phyloP scores from a whole-genome alignment of 2,888 invertebrate species.

The Hipparchia semele region DNA sequence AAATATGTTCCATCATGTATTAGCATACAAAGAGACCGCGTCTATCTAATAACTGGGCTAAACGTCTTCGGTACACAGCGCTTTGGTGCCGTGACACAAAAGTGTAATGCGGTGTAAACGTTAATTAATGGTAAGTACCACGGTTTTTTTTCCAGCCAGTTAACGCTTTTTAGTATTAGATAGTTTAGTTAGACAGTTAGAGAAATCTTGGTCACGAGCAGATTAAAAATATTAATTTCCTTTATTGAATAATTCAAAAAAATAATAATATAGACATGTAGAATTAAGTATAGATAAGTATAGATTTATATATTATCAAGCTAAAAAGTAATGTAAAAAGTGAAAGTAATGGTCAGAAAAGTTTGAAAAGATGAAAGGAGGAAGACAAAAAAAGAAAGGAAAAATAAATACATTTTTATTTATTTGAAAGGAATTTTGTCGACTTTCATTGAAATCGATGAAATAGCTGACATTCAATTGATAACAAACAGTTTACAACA shows the following conservation, averaged over 20 bases:
- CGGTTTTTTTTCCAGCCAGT: neutral
- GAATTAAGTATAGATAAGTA: too few relatives aligned
- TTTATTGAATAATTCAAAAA: neutral
- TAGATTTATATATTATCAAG: too few relatives aligned
- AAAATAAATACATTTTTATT: neutral
- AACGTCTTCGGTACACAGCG: constrained; percentile 18
- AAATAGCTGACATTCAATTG: constrained; percentile 17
- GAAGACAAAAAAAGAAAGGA: neutral
- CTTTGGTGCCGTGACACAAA: constrained; percentile 14
- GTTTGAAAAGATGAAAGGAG: neutral
- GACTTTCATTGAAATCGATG: constrained; percentile 6
- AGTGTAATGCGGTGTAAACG: constrained; percentile 12
- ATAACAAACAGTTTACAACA: constrained; percentile 38
- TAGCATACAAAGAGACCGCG: constrained; percentile 19
- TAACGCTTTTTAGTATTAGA: neutral
- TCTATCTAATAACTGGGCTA: constrained; percentile 18
- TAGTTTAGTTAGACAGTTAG: neutral
- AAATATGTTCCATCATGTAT: constrained; percentile 17
- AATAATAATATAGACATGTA: too few relatives aligned
- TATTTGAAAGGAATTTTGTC: neutral
- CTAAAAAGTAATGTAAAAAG: neutral
- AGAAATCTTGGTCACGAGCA: neutral
- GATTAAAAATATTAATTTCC: neutral
- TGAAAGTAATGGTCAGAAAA: neutral
- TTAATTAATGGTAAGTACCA: constrained; percentile 17